Percentiles rank a stretch among this genome's conserved stretches.
These are phyloP conservation scores for Ctenodactylus gundi DNA, from an alignment of 2,113 vertebrate genomes.

Conservation along the genomic window DNA sequence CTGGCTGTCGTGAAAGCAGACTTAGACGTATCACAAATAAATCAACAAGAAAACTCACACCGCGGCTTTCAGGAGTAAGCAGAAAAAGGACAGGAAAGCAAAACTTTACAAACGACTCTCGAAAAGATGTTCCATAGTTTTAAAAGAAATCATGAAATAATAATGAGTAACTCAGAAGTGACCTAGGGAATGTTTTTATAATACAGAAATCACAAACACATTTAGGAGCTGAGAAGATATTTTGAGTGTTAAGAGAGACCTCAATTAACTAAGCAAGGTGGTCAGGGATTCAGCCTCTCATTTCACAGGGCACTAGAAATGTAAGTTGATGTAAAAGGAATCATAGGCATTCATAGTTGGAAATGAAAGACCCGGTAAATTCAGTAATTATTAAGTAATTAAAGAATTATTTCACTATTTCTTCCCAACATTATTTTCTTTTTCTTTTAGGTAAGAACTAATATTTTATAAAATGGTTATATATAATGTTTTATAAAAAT, in stretches of 20 bases:
- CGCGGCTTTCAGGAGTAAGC: background rate
- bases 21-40: background rate
- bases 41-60: background rate
- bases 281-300: background rate
- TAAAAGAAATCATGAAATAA: conserved; percentile 5
- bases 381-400: background rate
- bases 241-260: background rate
- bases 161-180: conserved; percentile 15
- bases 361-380: background rate
- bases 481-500: background rate
- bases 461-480: conserved; percentile 12
- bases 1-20: background rate
- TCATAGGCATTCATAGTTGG: too few species aligned
- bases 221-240: conserved; percentile 28
- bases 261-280: background rate
- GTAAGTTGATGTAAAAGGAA: conserved; percentile 10
- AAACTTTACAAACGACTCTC: background rate
- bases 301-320: background rate
- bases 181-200: conserved; percentile 23
- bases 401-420: background rate
- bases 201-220: background rate
- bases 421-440: background rate
- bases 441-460: conserved; percentile 17
- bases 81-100: background rate
- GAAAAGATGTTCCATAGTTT: background rate